Base-by-base conservation (phyloP, 2,797 vertebrate genomes). In the Tinamus major region DNA sequence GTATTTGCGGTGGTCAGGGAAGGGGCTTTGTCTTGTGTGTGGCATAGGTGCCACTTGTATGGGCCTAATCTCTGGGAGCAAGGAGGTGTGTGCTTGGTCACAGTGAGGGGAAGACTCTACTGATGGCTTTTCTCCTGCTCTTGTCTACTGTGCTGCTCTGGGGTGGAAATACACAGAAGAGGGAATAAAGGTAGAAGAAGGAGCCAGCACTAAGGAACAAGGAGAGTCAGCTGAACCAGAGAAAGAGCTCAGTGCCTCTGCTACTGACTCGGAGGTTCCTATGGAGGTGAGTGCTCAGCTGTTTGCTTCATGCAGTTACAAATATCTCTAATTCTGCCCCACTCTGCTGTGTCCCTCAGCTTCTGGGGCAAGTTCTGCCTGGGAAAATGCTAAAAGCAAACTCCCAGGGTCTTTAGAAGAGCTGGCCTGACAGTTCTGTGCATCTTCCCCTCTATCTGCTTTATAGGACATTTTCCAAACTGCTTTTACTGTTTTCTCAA, bases 171-270 rank as follows among this genome's bases (percentile, higher is more conserved):
- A 84, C 21, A 29, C 93, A 98, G 98, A 98, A 78, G 98, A 98
- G 26, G 97, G 96, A 67, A 82, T 98, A 53, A 98, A 98, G 95
- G 81, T 92, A 93, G 98, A 98, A 91, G 98, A 98, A 80, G 98
- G 96, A 58, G 62, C 79, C 20, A 84, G 19, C 68, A 86, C 94
- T 85, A 98, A 98, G 92, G 98, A 98, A 58, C 96, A 96, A 94
- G 98, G 98, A 81, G 98, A 98, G 27, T 90, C 62, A 10, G 29
- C 96, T 87, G 98, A 98, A 90, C 84, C 96, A 29, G 98, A 98
- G 78, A 98, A 97, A 59, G 98, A 98, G 42, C 82, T 89, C 7
- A 94, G 63, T 65, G 77, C 96, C 27, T 46, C 94, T 90, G 94
- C 92, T 63, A 4, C 96, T 61, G 98, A 97, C 77, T 72, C 90